These are phyloP conservation scores for Oryzias woworae DNA, from an alignment of 2,113 vertebrate genomes.

Conservation along the genomic window DNA sequence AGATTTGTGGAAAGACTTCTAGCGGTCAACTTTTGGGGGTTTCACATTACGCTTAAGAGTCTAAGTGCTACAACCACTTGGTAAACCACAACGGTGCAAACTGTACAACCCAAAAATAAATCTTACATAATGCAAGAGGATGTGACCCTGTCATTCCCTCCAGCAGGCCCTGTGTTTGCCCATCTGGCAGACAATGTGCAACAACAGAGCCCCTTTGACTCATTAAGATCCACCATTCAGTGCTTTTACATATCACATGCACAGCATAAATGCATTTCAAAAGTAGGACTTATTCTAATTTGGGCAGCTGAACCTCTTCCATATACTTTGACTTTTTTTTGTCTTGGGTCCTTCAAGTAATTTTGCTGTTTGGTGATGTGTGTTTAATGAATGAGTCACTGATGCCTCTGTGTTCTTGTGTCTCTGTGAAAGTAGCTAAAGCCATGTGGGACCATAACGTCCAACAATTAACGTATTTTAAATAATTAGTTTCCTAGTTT, in stretches of 20 bases:
- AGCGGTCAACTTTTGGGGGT: constrained; percentile 37
- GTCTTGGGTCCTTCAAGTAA: neutral
- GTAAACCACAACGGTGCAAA: constrained; percentile 56
- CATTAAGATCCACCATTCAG: constrained; percentile 25
- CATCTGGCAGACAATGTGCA: constrained; percentile 62
- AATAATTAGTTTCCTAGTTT: too few species aligned
- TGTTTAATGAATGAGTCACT: neutral
- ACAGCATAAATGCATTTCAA: neutral
- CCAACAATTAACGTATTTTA: neutral
- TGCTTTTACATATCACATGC: constrained; percentile 6
- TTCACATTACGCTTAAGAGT: constrained; percentile 38
- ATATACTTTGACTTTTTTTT: neutral
- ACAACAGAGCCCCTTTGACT: constrained; percentile 31
- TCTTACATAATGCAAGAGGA: constrained; percentile 63
- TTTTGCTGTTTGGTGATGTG: neutral
- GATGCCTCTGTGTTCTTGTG: neutral
- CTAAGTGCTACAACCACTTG: constrained; percentile 48
- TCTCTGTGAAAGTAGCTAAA: neutral
- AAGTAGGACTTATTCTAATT: neutral
- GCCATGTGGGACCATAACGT: neutral
- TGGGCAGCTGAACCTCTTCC: neutral
- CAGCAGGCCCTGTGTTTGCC: constrained; percentile 53
- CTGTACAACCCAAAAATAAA: constrained; percentile 68
- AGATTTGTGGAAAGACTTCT: constrained; percentile 21
- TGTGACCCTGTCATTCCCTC: constrained; percentile 64